Evolutionary conservation across 2,888 invertebrate species (phyloP), one percentile per base, ranked within the genome.

Genomic region (Leucania comma): DNA sequence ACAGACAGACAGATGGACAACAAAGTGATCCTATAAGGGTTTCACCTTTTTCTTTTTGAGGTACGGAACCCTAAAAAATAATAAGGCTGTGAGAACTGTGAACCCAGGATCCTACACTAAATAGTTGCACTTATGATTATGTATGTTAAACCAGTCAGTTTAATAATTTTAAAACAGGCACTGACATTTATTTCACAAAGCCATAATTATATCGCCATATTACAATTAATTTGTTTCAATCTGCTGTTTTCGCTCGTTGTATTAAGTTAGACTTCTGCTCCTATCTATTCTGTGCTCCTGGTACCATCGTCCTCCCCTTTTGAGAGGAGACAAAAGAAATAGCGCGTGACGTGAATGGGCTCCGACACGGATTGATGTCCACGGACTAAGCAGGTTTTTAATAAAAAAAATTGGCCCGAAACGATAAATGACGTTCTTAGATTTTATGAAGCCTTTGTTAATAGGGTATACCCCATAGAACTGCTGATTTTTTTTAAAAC

Each of bases 251-350:
- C 20, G 14, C 14, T 29, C 29, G 4, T 24, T 35, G 10, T 22
- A 0, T 0, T 0, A 5, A 61, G 6, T 0, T 0, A 0, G 0
- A 12, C 54, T 71, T 63, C 73, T 71, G 54, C n/a, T n/a, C 1
- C 1, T 24, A 14, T 29, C 2, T 48, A 1, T 29, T 35, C n/a
- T 10, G 35, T 48, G 22, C 2, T 20, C n/a, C 17, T 54, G 57
- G 54, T 46, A 54, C 59, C 60, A 42, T 51, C 70, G 48, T 20
- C 35, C 72, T 65, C 83, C 66, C 67, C 66, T 77, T 76, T 77
- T 62, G 59, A 82, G 72, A 72, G 81, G 76, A 86, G 86, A 88
- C 87, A 87, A 87, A 87, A 83, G 86, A 85, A 87, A 84, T 83
- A 79, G 85, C 83, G 82, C 86, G 86, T 87, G 87, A 82, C 80